A percentile compares a stretch with the other conserved stretches of the same genome.
Evolutionary conservation across 2,797 vertebrate species (phyloP).

Genomic region (Eleutherodactylus coqui): DNA sequence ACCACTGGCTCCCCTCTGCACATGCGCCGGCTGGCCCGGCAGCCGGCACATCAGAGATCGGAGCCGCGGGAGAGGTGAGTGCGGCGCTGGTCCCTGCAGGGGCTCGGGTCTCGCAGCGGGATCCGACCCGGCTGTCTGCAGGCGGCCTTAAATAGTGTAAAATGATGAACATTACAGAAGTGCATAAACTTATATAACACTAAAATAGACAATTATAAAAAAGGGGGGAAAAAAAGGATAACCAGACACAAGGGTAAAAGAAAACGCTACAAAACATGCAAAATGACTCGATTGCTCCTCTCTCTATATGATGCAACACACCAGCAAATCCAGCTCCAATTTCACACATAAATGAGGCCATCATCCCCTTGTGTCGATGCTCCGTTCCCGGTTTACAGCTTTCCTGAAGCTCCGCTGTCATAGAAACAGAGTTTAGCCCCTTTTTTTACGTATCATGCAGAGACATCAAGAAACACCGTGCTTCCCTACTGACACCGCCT

Average conservation of each 20-base stretch:
- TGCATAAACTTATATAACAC: not conserved
- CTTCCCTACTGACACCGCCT: constrained; percentile 32
- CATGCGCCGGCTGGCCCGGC: too few relatives aligned
- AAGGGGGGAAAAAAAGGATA: not conserved
- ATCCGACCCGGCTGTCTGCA: too few relatives aligned
- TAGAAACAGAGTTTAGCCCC: constrained; percentile 45
- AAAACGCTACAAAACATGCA: not conserved
- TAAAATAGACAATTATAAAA: too few relatives aligned
- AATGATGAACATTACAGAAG: too few relatives aligned
- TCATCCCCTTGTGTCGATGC: constrained; percentile 16
- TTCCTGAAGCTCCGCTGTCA: constrained; percentile 55
- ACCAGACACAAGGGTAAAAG: not conserved
- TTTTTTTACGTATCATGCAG: constrained; percentile 16
- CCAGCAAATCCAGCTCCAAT: not conserved
- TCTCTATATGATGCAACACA: constrained; percentile 10
- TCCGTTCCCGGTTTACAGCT: constrained; percentile 22
- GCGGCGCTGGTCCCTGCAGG: too few relatives aligned
- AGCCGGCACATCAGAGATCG: too few relatives aligned
- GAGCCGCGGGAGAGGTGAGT: too few relatives aligned
- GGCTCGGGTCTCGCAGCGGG: too few relatives aligned
- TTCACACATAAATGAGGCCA: constrained; percentile 5
- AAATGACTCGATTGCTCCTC: too few relatives aligned
- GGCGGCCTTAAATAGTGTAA: too few relatives aligned
- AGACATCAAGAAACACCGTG: constrained; percentile 32
- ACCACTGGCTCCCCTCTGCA: too few relatives aligned